A percentile compares a stretch with the other conserved stretches of the same genome.
These are phyloP conservation scores for Salticus scenicus DNA, from an alignment of 2,888 invertebrate species.

Conservation along the genomic window DNA sequence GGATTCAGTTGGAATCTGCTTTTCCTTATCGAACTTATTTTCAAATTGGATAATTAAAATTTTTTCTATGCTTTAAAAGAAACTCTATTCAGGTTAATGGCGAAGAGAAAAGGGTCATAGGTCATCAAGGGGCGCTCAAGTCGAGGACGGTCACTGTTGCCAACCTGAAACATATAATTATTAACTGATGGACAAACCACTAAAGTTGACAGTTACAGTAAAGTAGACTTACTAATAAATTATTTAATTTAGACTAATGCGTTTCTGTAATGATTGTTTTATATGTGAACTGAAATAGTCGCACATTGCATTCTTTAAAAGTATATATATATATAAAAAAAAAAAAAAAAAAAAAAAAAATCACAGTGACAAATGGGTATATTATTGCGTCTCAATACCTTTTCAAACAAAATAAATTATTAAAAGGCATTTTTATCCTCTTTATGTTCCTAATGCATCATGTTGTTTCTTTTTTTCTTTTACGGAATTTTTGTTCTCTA, in stretches of 20 bases:
- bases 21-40: constrained; percentile 8
- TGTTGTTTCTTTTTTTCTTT: too few species aligned
- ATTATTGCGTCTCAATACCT: neutral
- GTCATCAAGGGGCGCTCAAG: constrained; percentile 48
- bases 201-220: constrained; percentile 50
- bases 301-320: constrained; percentile 6
- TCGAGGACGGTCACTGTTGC: constrained; percentile 47
- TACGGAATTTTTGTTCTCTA: too few species aligned
- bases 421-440: too few species aligned
- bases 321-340: too few species aligned
- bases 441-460: too few species aligned
- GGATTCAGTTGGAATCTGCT: neutral
- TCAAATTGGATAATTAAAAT: constrained; percentile 38
- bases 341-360: constrained; percentile 12
- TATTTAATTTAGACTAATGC: constrained; percentile 45
- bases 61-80: constrained; percentile 27
- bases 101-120: constrained; percentile 31
- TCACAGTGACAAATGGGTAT: constrained; percentile 3
- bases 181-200: constrained; percentile 42
- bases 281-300: constrained; percentile 7
- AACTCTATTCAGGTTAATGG: constrained; percentile 50
- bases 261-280: constrained; percentile 27
- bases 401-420: neutral
- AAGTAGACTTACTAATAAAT: constrained; percentile 6
- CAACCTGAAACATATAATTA: constrained; percentile 45